Evolutionary conservation across 2,797 vertebrate species (phyloP), one percentile per base, ranked within the genome.

Genomic region (Pitangus sulphuratus): DNA sequence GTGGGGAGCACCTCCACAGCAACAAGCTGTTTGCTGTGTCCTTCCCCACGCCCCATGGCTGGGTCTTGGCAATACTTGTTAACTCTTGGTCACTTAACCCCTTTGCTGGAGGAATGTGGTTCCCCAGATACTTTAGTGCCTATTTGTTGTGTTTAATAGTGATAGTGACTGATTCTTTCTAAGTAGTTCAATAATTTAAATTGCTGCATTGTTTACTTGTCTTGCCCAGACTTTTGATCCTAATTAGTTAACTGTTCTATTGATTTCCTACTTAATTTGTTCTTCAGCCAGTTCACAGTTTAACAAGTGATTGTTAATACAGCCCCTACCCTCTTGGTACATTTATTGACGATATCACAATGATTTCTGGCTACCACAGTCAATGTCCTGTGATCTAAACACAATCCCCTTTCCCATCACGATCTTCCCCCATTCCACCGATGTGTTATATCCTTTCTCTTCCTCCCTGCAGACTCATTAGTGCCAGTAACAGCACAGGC

Each of bases 381-480:
- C 57, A 83, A 40, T 2, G 44, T 25, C 44, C 54, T 39, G 44
- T 72, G 91, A 90, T 51, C 65, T 51, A 91, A 94, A 89, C 62
- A 56, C 0, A 2, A 40, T 76, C 50, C 56, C 51, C 28, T 60
- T 78, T 88, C 82, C 84, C 89, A 76, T 21, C 50, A 68, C 76
- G 57, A 61, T n/a, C 57, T 61, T 31, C 33, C 35, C 69, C 64
- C 28, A 7, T 31, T 65, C 16, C 58, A 44, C 33, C 2, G 4
- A 44, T 16, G 35, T 13, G 21, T 26, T 66, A 31, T 60, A 84
- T 94, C 58, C 58, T 56, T 65, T 76, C 71, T 56, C 64, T 86
- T 90, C 91, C 79, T 92, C 92, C 84, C 83, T 56, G 54, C 56
- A 90, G 69, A 26, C 65, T 75, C n/a, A 0, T 75, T 31, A 88